phyloP scores from a whole-genome alignment of 1,140 invertebrate species.

The Neodiprion lecontei region DNA sequence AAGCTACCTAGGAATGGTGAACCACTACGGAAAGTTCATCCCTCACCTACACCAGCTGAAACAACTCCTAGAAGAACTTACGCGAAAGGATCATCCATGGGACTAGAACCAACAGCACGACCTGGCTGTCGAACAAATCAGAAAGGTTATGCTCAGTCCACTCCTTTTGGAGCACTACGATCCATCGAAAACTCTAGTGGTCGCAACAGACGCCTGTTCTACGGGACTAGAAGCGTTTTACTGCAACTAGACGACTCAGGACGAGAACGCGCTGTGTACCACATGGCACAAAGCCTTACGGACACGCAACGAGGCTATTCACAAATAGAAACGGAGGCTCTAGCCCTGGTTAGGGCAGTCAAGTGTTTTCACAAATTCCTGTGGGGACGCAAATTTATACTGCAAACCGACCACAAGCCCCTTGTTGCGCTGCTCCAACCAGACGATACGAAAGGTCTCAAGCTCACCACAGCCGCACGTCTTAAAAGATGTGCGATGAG shows the following conservation, averaged over 20 bases:
- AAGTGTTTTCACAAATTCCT: conserved; percentile 46
- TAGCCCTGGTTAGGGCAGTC: conserved; percentile 47
- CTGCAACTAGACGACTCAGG: conserved; percentile 13
- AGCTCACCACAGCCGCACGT: conserved; percentile 32
- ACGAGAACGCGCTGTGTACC: conserved; percentile 28
- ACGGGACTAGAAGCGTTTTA: conserved; percentile 40
- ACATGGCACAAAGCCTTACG: conserved; percentile 40
- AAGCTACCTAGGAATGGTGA: conserved; percentile 47
- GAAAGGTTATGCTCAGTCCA: conserved; percentile 18
- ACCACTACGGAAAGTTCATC: conserved; percentile 49
- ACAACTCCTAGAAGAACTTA: conserved; percentile 15
- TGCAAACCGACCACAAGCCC: conserved; percentile 58
- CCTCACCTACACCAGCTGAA: conserved; percentile 22
- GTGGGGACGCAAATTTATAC: conserved; percentile 45
- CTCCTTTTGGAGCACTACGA: conserved; percentile 32
- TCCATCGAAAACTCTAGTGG: conserved; percentile 22
- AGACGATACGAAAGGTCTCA: conserved; percentile 31
- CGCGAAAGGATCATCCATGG: conserved; percentile 9
- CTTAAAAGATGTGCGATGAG: conserved; percentile 44
- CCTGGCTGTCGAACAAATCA: not conserved
- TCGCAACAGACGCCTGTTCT: conserved; percentile 37
- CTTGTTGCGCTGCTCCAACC: conserved; percentile 46
- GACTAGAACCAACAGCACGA: not conserved
- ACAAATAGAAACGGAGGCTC: conserved; percentile 55
- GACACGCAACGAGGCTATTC: conserved; percentile 46